Base-by-base conservation (phyloP, 2,113 vertebrate genomes). In the Bubalus kerabau region DNA sequence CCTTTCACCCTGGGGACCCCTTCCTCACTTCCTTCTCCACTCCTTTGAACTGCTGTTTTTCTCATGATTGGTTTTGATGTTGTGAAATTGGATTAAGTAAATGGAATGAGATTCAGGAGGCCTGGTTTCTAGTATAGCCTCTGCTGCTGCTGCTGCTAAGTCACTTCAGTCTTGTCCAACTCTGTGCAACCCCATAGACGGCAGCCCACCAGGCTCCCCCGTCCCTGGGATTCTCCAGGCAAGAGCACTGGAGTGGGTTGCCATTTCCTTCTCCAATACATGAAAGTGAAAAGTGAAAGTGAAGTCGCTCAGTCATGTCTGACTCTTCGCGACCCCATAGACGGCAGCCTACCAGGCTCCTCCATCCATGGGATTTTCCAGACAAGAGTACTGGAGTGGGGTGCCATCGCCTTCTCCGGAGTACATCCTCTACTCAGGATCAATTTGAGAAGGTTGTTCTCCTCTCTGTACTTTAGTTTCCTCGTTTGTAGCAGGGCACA, bases 91-190 rank as follows among this genome's bases (percentile, higher is more conserved):
- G 96, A 85, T 94, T 94, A 91, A 52, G 15, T 52, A 57, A 92
- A 84, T 12, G 71, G 83, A 92, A 36, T 90, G 62, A 80, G 64
- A 89, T 87, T 95, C 71, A 13, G 56, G 62, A 94, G 76, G 62
- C 60, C 82, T 91, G 76, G 86, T 60, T 94, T 95, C 93, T 19
- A 56, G 59, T 87, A 93, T 62, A 76, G 96, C 88, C 94, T 93
- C 86, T 93, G 60, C 60, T 16, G 60, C 26, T 60, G 24, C 57
- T 60, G 59, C 60, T 62, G 60, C 60, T 62, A 16, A 15, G 60
- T 62, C 6, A 1, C 13, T 62, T 62, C 60, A 62, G 60, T 62
- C 28, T 0, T 62, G 60, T 62, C 28, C 6, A 0, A 32, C 14
- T 62, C 60, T 62, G 60, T 62, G 60, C 1, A 2, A 62, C 60